A percentile compares a stretch with the other conserved stretches of the same genome.
Conservation (phyloP, 2,888 invertebrate genomes). For the Eurytoma californica region DNA sequence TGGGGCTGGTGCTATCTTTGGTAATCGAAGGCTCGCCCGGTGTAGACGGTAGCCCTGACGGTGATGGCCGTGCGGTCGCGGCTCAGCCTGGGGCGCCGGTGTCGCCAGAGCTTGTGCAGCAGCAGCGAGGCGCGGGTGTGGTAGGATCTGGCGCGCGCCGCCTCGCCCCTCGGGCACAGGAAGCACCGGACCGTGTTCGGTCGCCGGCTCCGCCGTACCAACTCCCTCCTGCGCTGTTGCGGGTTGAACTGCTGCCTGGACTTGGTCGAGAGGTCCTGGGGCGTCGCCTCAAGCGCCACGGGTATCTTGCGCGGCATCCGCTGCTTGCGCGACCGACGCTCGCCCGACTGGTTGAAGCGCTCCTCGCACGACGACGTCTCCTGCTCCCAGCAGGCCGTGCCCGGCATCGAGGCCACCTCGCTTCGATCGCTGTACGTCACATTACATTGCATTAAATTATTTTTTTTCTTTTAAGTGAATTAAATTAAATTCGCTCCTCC, state of each 20-base stretch:
- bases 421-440: conserved; percentile 17
- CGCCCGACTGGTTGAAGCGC: conserved; percentile 9
- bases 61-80: conserved; percentile 7
- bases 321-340: conserved; percentile 76
- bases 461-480: not conserved
- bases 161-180: conserved; percentile 70
- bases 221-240: not conserved
- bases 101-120: conserved; percentile 77
- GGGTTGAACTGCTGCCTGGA: not conserved
- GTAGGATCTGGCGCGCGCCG: conserved; percentile 73
- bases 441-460: not conserved
- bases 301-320: conserved; percentile 76
- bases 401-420: conserved; percentile 37
- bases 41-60: conserved; percentile 13
- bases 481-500: not conserved
- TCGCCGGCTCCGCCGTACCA: conserved; percentile 1
- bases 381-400: conserved; percentile 28
- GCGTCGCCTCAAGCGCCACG: not conserved
- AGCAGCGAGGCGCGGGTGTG: conserved; percentile 75
- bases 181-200: conserved; percentile 61
- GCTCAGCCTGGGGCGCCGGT: conserved; percentile 61
- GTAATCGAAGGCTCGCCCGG: conserved; percentile 14
- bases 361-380: conserved; percentile 45
- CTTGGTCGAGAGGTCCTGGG: not conserved
- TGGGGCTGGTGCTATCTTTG: conserved; percentile 38